These are phyloP conservation scores for Tetrao urogallus DNA, from an alignment of 2,113 vertebrate genomes.

Conservation along the genomic window DNA sequence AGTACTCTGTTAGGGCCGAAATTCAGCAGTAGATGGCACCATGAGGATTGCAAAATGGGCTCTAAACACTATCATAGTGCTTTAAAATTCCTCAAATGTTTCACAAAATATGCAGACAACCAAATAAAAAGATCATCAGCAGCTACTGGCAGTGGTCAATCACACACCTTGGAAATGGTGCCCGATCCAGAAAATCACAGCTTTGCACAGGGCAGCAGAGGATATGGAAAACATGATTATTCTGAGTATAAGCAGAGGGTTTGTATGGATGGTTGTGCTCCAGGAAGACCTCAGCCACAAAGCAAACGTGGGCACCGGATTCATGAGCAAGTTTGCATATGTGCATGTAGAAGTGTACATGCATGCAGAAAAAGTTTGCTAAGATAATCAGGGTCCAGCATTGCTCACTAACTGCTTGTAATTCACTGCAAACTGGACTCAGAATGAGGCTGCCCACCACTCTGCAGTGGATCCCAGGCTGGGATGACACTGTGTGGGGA, in stretches of 20 bases:
- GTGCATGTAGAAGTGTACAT: fast-evolving
- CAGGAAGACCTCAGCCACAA: background rate
- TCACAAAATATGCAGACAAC: background rate
- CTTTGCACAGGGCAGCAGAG: fast-evolving
- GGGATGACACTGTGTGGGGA: background rate
- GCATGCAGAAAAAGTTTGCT: background rate
- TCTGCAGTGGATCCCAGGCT: background rate
- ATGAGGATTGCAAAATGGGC: constrained; percentile 21
- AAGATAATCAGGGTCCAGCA: background rate
- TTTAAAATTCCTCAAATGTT: background rate
- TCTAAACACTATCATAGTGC: background rate
- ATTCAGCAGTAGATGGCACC: constrained; percentile 68
- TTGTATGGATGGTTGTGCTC: fast-evolving
- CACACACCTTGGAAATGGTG: fast-evolving
- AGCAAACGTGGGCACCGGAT: background rate
- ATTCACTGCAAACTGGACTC: background rate
- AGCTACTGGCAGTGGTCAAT: background rate
- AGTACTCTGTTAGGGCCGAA: background rate
- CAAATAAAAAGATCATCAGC: background rate
- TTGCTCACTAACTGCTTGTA: background rate
- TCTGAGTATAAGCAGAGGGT: background rate
- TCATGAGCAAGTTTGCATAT: fast-evolving
- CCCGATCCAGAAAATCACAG: background rate
- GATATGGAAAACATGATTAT: fast-evolving
- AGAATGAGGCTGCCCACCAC: background rate